phyloP scores from a whole-genome alignment of 2,797 vertebrate genomes.

The Corythornis leucogaster region DNA sequence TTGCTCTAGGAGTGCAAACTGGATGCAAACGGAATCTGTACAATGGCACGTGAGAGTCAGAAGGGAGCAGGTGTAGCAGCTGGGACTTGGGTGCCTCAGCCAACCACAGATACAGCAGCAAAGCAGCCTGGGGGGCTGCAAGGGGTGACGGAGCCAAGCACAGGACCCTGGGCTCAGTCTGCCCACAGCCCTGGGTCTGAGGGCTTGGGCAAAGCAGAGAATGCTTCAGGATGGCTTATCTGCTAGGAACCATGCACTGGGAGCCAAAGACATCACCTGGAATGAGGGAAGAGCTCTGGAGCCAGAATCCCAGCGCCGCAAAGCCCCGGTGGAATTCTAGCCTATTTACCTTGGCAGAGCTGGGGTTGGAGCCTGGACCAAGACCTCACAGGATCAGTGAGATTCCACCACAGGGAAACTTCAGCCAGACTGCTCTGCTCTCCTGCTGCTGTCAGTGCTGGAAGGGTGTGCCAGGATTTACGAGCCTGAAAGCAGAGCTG shows the following conservation, averaged over 20 bases:
- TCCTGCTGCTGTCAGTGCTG: conserved; percentile 15
- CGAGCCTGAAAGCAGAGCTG: not conserved
- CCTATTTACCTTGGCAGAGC: conserved; percentile 48
- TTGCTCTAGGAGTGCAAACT: not conserved
- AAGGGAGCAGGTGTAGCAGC: not conserved
- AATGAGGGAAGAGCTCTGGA: not conserved
- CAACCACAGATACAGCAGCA: conserved; percentile 37
- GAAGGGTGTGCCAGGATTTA: not conserved
- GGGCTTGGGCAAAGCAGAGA: conserved; percentile 39
- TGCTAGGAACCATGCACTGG: not conserved
- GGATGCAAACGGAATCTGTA: not conserved
- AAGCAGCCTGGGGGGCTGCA: not conserved
- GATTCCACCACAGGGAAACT: not conserved
- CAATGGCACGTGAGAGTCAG: not conserved
- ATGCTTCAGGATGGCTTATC: conserved; percentile 70
- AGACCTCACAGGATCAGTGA: conserved; percentile 59
- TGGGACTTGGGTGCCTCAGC: conserved; percentile 56
- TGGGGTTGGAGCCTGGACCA: not conserved
- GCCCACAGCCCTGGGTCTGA: not conserved
- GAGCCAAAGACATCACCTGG: conserved; percentile 21
- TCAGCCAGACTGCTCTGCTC: not conserved
- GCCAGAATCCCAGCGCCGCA: not conserved
- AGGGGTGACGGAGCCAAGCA: not conserved
- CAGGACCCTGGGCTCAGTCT: not conserved
- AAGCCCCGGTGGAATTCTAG: not conserved